Conservation (phyloP, 2,113 vertebrate species). For the Sorex araneus region DNA sequence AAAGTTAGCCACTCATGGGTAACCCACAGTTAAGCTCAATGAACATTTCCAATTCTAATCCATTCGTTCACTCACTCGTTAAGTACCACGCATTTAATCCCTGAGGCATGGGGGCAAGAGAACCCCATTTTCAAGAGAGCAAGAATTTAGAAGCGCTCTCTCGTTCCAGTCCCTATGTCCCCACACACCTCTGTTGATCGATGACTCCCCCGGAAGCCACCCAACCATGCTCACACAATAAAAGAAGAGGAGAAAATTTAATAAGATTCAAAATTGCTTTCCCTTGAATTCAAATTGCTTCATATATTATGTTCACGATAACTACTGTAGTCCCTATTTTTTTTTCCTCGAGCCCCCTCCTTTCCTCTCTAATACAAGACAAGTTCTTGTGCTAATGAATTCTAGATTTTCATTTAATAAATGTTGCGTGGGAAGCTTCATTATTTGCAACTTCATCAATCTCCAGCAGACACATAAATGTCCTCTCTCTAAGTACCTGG, state of each 20-base stretch:
- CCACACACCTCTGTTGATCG: constrained; percentile 74
- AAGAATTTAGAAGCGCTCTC: not conserved
- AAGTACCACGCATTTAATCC: not conserved
- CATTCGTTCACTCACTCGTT: not conserved
- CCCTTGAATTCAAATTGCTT: constrained; percentile 81
- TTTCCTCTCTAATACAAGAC: constrained; percentile 55
- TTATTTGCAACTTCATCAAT: constrained; percentile 72
- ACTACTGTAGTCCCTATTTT: constrained; percentile 64
- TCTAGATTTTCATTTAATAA: constrained; percentile 83
- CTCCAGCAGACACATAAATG: constrained; percentile 50
- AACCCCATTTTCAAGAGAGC: not conserved
- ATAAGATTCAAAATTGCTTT: constrained; percentile 86
- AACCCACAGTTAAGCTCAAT: not conserved
- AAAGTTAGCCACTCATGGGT: not conserved
- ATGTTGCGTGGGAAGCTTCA: constrained; percentile 74
- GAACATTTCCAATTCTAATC: not conserved
- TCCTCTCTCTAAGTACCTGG: constrained; percentile 70
- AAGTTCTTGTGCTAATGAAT: constrained; percentile 76
- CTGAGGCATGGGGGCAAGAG: not conserved
- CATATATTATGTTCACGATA: constrained; percentile 79
- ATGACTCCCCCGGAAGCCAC: constrained; percentile 77
- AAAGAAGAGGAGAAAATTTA: constrained; percentile 81
- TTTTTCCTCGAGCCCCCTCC: constrained; percentile 1
- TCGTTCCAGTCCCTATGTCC: not conserved
- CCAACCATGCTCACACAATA: constrained; percentile 71